Base-by-base conservation (phyloP, 2,888 invertebrate species). In the Deroplatys truncata region DNA sequence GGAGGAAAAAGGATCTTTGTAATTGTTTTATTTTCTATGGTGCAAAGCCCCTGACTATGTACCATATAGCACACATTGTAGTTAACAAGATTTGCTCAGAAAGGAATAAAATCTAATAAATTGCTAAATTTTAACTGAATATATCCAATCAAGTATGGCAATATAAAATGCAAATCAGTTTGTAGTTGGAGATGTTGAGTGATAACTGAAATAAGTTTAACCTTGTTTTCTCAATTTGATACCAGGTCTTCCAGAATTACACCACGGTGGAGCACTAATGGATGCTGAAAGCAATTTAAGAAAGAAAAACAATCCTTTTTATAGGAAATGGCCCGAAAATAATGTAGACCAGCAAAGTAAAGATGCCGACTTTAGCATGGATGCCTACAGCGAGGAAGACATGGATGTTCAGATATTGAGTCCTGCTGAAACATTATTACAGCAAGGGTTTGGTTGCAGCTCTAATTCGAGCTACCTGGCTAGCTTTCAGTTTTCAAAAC, bases 91-190 rank as follows among this genome's bases (percentile, higher is more conserved):
- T 31, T 35, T 35, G 5, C 7, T 35, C 35, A 35, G 5, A 35
- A 35, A 35, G 5, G 35, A 8, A 35, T 8, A 8, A 5, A 5
- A 35, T 35, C 35, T 35, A 35, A 35, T 35, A 35, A 35, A 35
- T 35, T 35, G 35, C 35, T 35, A 5, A 49, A 9, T 49, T 49
- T 49, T 49, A 49, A 13, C 15, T 3, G 28, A 28, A 29, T 84
- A 31, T 29, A 31, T 84, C 49, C 87, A 87, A 87, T 87, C 87
- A 87, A 87, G 87, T 87, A 87, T 87, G 87, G 83, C 87, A 87
- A 20, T 87, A 86, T 87, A 43, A 87, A 49, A 29, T 28, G 28
- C 28, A n/a, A 85, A 28, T 83, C 82, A 83, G n/a, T 35, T 35
- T 35, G 25, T 84, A 29, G n/a, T n/a, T 35, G 82, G 28, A 82